These are phyloP conservation scores for Chiridota heheva DNA, from an alignment of 35 echinoderm and acorn worm species.

Conservation along the genomic window DNA sequence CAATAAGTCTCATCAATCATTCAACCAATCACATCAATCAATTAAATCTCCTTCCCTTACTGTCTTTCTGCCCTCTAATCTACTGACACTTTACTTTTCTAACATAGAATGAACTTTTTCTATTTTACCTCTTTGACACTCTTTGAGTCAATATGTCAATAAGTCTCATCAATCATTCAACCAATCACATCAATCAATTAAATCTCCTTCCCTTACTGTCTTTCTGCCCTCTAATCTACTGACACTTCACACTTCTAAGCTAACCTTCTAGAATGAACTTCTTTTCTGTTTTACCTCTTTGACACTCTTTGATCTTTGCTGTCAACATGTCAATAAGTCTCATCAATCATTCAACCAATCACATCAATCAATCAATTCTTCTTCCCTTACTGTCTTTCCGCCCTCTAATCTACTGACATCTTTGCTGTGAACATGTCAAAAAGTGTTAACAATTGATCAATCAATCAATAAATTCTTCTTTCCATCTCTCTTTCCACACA, in stretches of 20 bases:
- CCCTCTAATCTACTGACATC: too few relatives aligned
- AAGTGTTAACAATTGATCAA: neutral
- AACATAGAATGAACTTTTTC: too few relatives aligned
- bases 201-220: too few relatives aligned
- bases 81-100: neutral
- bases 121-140: too few relatives aligned
- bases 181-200: too few relatives aligned
- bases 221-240: too few relatives aligned
- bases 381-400: neutral
- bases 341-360: neutral
- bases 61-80: too few relatives aligned
- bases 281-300: too few relatives aligned
- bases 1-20: neutral
- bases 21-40: neutral
- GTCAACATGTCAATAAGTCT: neutral
- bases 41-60: neutral
- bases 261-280: too few relatives aligned
- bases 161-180: neutral
- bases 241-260: too few relatives aligned
- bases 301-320: neutral
- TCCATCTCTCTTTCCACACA: slow-evolving; percentile 25
- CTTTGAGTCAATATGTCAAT: too few relatives aligned
- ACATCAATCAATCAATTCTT: neutral
- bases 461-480: slow-evolving; percentile 1
- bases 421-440: neutral